phyloP scores from a whole-genome alignment of 2,113 vertebrate genomes.

The Plecotus auritus region DNA sequence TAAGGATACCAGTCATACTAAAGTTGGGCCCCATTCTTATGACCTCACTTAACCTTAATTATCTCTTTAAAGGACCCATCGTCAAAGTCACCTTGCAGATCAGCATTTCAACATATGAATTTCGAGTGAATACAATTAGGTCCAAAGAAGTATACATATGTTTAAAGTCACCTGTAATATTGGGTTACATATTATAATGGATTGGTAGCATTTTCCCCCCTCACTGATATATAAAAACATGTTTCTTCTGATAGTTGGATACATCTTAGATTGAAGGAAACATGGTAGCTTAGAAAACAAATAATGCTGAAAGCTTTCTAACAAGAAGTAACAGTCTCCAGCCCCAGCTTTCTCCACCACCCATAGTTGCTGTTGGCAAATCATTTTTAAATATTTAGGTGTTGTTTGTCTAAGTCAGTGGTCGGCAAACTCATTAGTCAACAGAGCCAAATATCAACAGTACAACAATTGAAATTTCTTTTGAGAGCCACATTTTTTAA shows the following conservation, averaged over 20 bases:
- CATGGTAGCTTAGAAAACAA: not conserved
- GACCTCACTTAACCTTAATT: not conserved
- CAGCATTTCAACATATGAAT: not conserved
- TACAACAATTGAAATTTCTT: too few relatives aligned
- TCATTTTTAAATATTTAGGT: not conserved
- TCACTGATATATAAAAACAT: not conserved
- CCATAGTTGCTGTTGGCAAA: not conserved
- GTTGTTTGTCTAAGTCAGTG: not conserved
- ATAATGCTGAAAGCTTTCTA: not conserved
- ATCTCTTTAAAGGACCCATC: not conserved
- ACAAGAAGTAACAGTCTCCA: not conserved
- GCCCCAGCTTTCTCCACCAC: not conserved
- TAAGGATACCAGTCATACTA: not conserved
- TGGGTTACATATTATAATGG: not conserved
- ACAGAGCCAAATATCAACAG: too few relatives aligned
- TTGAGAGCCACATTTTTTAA: too few relatives aligned
- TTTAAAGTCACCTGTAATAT: not conserved
- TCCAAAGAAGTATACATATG: not conserved
- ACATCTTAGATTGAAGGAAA: not conserved
- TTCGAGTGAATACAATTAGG: not conserved
- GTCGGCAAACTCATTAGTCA: too few relatives aligned
- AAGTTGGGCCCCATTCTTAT: not conserved
- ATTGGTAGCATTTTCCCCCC: not conserved
- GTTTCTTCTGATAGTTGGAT: not conserved
- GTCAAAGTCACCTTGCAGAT: not conserved